Evolutionary conservation across 2,113 vertebrate genomes (phyloP).

Genomic region (Proteles cristata): DNA sequence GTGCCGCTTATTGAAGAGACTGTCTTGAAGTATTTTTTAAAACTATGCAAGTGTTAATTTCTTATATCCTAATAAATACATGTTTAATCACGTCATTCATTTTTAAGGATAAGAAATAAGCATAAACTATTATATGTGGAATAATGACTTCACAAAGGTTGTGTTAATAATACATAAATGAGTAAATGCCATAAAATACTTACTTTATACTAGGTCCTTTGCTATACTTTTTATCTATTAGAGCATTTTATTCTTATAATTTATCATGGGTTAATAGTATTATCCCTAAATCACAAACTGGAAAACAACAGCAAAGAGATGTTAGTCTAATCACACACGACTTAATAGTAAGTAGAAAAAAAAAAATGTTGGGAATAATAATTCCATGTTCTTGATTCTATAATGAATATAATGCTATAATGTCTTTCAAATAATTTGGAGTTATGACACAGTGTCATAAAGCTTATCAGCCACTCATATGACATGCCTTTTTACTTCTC

Average conservation of each 20-base stretch:
- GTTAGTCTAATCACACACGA: not conserved
- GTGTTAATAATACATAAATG: not conserved
- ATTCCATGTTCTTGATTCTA: not conserved
- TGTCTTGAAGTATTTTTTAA: not conserved
- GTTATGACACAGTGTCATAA: not conserved
- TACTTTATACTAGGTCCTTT: not conserved
- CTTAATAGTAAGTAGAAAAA: not conserved
- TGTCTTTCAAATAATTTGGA: not conserved
- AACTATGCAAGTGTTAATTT: not conserved
- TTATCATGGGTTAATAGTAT: not conserved
- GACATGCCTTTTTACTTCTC: not conserved
- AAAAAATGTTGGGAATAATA: not conserved
- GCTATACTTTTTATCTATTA: not conserved
- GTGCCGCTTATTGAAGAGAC: not conserved
- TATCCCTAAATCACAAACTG: not conserved
- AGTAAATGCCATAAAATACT: not conserved
- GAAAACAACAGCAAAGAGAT: not conserved
- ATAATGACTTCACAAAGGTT: not conserved
- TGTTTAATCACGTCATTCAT: not conserved
- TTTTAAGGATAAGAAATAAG: not conserved
- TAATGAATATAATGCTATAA: not conserved
- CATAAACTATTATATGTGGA: not conserved
- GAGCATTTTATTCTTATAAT: not conserved
- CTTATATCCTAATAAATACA: not conserved
- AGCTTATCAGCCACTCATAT: not conserved